Conservation (phyloP, 2,113 vertebrate genomes). For the Apteryx mantelli region DNA sequence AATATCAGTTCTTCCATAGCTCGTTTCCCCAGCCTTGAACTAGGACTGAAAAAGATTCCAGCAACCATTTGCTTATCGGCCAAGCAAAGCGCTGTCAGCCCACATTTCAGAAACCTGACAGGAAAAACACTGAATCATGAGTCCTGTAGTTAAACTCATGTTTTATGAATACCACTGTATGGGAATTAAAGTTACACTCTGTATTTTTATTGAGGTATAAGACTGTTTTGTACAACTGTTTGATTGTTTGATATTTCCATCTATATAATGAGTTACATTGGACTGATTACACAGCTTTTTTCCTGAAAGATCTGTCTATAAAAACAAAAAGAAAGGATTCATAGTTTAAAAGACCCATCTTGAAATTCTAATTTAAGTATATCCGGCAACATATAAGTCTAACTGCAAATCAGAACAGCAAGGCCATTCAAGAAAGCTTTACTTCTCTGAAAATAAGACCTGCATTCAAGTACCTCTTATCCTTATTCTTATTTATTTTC, state of each 20-base stretch:
- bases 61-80: not conserved
- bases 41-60: not conserved
- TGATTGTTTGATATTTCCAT: not conserved
- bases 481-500: not conserved
- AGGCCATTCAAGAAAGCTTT: not conserved
- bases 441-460: not conserved
- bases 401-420: not conserved
- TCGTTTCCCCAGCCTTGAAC: not conserved
- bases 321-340: not conserved
- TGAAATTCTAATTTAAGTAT: not conserved
- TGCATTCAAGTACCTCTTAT: not conserved
- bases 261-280: not conserved
- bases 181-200: not conserved
- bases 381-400: not conserved
- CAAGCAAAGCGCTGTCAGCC: constrained; percentile 20
- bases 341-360: not conserved
- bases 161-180: not conserved
- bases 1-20: not conserved
- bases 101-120: constrained; percentile 45
- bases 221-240: not conserved
- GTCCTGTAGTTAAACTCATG: not conserved
- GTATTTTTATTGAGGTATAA: not conserved
- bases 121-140: constrained; percentile 53
- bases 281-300: not conserved
- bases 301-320: not conserved